Conservation (phyloP, 2,888 invertebrate species). For the Spodoptera littoralis region DNA sequence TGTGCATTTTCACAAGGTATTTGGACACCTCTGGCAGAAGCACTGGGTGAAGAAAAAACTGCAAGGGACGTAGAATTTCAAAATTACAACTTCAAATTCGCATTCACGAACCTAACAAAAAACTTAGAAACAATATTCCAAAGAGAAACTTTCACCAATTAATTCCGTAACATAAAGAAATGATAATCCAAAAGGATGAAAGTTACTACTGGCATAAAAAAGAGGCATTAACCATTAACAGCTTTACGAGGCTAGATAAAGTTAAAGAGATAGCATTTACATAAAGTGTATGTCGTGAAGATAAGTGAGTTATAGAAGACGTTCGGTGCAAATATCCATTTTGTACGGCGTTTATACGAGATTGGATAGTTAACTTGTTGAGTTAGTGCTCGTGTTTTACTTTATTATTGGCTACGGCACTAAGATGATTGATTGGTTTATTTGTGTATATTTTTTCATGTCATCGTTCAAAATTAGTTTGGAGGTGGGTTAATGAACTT, state of each 20-base stretch:
- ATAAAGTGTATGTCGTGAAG: constrained; percentile 36
- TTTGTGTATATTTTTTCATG: too few relatives aligned
- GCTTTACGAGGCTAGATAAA: constrained; percentile 36
- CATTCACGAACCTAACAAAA: too few relatives aligned
- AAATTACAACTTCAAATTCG: too few relatives aligned
- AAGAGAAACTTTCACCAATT: neutral
- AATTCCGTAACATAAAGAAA: constrained; percentile 16
- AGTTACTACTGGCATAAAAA: constrained; percentile 26
- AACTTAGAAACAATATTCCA: neutral
- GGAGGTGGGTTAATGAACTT: too few relatives aligned
- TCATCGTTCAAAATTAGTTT: too few relatives aligned
- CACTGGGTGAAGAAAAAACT: too few relatives aligned
- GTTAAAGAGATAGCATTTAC: constrained; percentile 39
- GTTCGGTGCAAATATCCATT: constrained; percentile 22
- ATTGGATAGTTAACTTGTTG: constrained; percentile 4
- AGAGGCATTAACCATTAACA: constrained; percentile 29
- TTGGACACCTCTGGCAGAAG: too few relatives aligned
- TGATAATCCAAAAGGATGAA: constrained; percentile 34
- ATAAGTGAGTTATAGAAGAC: constrained; percentile 25
- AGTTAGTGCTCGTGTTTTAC: neutral
- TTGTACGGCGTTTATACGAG: constrained; percentile 1
- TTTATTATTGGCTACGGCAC: neutral
- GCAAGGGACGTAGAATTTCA: too few relatives aligned
- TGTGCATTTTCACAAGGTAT: too few relatives aligned
- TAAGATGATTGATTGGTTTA: too few relatives aligned